Percentiles rank a stretch among this genome's conserved stretches.
These are phyloP conservation scores for Tetramorium alpestre DNA, from an alignment of 1,140 invertebrate species.

Conservation along the genomic window DNA sequence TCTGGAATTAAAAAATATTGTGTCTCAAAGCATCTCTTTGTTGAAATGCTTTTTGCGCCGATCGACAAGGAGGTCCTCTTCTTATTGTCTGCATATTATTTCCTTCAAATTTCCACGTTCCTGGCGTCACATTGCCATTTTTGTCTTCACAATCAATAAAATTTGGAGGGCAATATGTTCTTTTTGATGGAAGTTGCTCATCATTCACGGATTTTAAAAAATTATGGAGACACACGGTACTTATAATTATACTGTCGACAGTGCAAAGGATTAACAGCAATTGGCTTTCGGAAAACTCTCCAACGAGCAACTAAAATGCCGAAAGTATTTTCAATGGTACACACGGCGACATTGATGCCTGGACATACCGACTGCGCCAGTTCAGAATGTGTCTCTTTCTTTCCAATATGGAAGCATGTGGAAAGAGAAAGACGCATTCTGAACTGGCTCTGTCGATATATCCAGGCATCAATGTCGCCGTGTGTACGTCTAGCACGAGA, in stretches of 20 bases:
- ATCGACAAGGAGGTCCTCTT: too few relatives aligned
- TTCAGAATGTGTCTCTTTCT: too few relatives aligned
- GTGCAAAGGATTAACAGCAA: background rate
- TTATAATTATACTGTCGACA: background rate
- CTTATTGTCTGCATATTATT: too few relatives aligned
- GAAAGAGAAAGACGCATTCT: too few relatives aligned
- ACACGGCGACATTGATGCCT: too few relatives aligned
- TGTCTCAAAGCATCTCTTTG: too few relatives aligned
- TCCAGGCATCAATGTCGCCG: too few relatives aligned
- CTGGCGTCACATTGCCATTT: background rate
- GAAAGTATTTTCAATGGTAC: background rate
- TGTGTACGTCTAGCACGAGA: background rate
- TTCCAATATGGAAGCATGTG: too few relatives aligned
- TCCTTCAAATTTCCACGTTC: background rate
- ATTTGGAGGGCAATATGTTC: background rate
- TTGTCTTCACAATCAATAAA: background rate
- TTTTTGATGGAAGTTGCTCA: background rate
- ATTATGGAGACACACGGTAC: background rate
- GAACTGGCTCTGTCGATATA: too few relatives aligned
- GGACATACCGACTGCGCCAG: too few relatives aligned
- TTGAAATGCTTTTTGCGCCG: too few relatives aligned
- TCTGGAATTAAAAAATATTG: too few relatives aligned
- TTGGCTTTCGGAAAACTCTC: background rate
- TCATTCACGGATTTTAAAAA: background rate
- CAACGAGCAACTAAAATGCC: background rate